Conservation (phyloP, 2,113 vertebrate genomes). For the Antechinus flavipes region DNA sequence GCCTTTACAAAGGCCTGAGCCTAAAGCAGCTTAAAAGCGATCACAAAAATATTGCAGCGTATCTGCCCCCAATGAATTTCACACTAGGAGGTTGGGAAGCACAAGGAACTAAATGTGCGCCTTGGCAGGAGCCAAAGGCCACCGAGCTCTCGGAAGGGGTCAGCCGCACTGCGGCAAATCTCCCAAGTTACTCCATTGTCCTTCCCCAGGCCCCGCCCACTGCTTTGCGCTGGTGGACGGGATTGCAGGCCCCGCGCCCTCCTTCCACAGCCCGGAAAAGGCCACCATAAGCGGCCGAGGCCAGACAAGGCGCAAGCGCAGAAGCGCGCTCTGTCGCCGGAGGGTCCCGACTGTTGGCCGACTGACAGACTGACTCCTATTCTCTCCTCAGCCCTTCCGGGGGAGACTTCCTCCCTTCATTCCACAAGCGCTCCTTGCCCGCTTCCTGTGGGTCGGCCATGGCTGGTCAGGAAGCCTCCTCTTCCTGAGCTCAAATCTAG, state of each 20-base stretch:
- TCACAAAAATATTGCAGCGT: background rate
- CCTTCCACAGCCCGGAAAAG: background rate
- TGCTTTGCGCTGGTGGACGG: accelerated
- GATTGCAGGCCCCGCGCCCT: background rate
- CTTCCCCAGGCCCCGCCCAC: no score
- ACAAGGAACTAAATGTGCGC: background rate
- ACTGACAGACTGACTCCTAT: background rate
- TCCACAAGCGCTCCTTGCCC: background rate
- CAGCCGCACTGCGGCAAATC: background rate
- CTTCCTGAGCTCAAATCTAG: no score
- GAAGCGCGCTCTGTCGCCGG: no score
- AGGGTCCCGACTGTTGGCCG: background rate
- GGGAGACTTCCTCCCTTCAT: background rate
- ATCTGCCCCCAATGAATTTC: background rate
- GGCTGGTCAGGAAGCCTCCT: no score
- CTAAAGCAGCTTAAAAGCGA: background rate
- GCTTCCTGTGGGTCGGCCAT: no score
- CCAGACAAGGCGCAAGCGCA: background rate
- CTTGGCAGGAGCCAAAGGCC: background rate
- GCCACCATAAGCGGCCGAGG: no score
- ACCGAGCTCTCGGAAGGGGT: background rate
- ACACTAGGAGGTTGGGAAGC: background rate
- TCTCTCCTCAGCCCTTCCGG: background rate
- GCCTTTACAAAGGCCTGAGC: background rate
- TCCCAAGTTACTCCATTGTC: background rate